These are phyloP conservation scores for Thinocorus orbignyianus DNA, from an alignment of 2,113 vertebrate genomes.

Conservation along the genomic window DNA sequence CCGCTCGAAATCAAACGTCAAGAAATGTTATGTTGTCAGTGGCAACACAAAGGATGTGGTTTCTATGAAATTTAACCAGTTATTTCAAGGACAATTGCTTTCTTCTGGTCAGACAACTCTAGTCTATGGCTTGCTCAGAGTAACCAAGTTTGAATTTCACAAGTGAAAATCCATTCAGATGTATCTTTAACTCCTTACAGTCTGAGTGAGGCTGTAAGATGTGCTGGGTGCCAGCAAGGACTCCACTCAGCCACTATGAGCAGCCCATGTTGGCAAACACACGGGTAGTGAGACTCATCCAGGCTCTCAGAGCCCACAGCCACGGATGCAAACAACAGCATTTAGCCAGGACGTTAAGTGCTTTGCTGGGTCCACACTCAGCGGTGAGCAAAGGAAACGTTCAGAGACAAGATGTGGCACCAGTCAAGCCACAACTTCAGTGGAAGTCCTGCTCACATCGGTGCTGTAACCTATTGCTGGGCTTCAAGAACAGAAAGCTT, in stretches of 20 bases:
- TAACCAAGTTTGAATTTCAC: background rate
- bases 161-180: background rate
- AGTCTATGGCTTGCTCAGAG: background rate
- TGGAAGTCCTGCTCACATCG: background rate
- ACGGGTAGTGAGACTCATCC: background rate
- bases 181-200: background rate
- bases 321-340: background rate
- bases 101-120: slow-evolving; percentile 16
- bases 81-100: background rate
- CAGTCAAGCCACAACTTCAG: background rate
- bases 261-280: background rate
- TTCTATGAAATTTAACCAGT: slow-evolving; percentile 56
- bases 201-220: background rate
- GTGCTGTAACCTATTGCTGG: background rate
- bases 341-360: background rate
- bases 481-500: slow-evolving; percentile 2
- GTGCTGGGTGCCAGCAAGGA: background rate
- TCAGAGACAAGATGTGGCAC: background rate
- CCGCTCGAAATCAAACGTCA: slow-evolving; percentile 40
- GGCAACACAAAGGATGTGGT: slow-evolving; percentile 57
- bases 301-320: background rate
- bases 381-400: background rate
- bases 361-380: background rate
- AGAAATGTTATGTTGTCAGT: slow-evolving; percentile 55
- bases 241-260: background rate